Evolutionary conservation across 2,888 invertebrate genomes (phyloP), one percentile per base, ranked within the genome.

Genomic region (Liodrosophila aerea): DNA sequence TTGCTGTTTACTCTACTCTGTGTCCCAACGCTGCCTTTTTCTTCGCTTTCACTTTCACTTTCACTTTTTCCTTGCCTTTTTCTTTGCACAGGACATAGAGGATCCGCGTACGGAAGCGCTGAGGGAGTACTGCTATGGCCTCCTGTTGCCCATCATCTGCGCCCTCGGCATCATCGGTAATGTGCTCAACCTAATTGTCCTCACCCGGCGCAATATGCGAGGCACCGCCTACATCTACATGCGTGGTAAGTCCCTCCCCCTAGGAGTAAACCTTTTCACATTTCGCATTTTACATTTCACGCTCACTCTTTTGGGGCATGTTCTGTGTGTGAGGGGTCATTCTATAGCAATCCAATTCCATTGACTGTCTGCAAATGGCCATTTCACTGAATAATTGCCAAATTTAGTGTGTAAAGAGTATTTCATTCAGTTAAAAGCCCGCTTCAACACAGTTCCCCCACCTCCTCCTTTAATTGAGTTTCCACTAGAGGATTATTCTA

Each of bases 151-250:
- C 54, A 91, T 92, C 60, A 93, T 95, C 78, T 94, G 94, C 87
- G 90, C 92, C 59, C 91, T 94, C 62, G 95, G 95, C 41, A 94
- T 96, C 77, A 91, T 94, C 52, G 95, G 95, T 37, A 95, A 96
- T 89, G 91, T 94, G 34, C 92, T 96, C 69, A 96, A 95, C 90
- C 91, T 96, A 70, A 91, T 95, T 73, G 95, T 96, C 13, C 92
- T 96, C 62, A 95, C 95, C 34, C 92, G 95, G 61, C 92, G 93
- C 64, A 94, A 94, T 76, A 94, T 95, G 93, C 92, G 94, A 74
- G 94, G 95, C 36, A 94, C 94, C 0, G 95, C 95, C 34, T 95
- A 95, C 88, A 93, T 94, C 87, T 95, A 95, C 90, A 94, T 94
- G 94, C 90, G 94, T 89, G 94, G 94, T 94, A 87, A 92, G 92